Conservation (phyloP, 30 jellyfish, hydroid and myxozoan species). For the Sanderia malayensis region DNA sequence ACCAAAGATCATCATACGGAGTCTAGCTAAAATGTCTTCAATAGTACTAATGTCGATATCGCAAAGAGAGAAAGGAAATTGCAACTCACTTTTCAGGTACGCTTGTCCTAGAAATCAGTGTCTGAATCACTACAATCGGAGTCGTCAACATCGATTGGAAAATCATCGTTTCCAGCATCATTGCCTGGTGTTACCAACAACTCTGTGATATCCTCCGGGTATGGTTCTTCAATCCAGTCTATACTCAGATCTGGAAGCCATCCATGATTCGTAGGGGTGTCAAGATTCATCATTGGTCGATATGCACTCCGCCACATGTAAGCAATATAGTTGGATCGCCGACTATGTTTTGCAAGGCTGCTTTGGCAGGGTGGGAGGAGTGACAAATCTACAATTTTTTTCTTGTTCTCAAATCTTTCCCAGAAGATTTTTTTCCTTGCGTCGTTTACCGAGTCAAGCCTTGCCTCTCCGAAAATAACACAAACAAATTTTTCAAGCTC, state of each 20-base stretch:
- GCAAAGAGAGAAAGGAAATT: no score
- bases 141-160: not conserved
- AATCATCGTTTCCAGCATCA: not conserved
- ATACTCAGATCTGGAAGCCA: constrained; percentile 43
- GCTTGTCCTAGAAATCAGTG: constrained; percentile 31
- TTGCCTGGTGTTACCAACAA: constrained; percentile 31
- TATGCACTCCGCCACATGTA: constrained; percentile 32
- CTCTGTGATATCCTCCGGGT: constrained; percentile 5
- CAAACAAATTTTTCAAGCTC: constrained; percentile 23
- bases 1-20: no score
- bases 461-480: constrained; percentile 8
- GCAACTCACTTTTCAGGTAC: not conserved
- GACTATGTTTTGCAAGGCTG: not conserved
- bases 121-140: constrained; percentile 34
- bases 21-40: no score
- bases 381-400: constrained; percentile 26
- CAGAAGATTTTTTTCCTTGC: constrained; percentile 35
- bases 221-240: constrained; percentile 7
- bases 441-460: constrained; percentile 36
- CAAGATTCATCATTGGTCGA: constrained; percentile 32
- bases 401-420: constrained; percentile 33
- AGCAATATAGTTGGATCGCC: constrained; percentile 38
- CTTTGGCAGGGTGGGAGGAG: constrained; percentile 35
- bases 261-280: constrained; percentile 37
- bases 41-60: no score